phyloP scores from a whole-genome alignment of 2,888 invertebrate genomes.

The Watsonalla cultraria region DNA sequence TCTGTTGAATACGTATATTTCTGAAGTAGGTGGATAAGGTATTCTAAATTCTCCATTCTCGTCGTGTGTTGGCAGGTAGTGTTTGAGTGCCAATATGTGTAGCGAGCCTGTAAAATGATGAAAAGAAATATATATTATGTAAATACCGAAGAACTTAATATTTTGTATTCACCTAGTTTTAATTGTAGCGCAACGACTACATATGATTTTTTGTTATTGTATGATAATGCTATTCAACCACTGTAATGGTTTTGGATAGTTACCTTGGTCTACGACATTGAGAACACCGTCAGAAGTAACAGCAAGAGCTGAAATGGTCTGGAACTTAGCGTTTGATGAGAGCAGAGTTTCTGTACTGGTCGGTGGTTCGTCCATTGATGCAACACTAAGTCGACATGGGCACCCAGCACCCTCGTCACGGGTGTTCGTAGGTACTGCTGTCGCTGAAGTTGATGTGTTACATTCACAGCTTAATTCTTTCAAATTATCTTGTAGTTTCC shows the following conservation, averaged over 20 bases:
- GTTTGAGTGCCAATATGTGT: constrained; percentile 90
- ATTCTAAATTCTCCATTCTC: constrained; percentile 95
- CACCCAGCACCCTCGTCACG: constrained; percentile 69
- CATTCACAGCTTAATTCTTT: constrained; percentile 80
- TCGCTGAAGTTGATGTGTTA: constrained; percentile 77
- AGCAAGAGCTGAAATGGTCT: constrained; percentile 91
- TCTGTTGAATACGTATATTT: constrained; percentile 95
- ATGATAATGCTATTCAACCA: constrained; percentile 6
- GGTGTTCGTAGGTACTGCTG: constrained; percentile 55
- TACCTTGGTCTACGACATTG: constrained; percentile 96
- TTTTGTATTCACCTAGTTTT: constrained; percentile 11
- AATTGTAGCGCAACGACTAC: no score
- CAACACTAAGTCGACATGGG: constrained; percentile 73
- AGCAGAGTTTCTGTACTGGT: constrained; percentile 91
- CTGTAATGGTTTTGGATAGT: constrained; percentile 17
- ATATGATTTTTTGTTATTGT: no score
- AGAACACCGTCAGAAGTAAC: constrained; percentile 97
- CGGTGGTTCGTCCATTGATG: constrained; percentile 81
- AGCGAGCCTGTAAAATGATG: constrained; percentile 80
- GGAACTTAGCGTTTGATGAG: constrained; percentile 94
- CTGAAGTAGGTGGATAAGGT: constrained; percentile 94
- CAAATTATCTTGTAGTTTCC: constrained; percentile 84
- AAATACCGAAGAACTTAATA: background rate
- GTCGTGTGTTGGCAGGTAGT: constrained; percentile 91
- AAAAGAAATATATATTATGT: no score